Conservation (phyloP, 1,140 invertebrate genomes). For the Aethina tumida region DNA sequence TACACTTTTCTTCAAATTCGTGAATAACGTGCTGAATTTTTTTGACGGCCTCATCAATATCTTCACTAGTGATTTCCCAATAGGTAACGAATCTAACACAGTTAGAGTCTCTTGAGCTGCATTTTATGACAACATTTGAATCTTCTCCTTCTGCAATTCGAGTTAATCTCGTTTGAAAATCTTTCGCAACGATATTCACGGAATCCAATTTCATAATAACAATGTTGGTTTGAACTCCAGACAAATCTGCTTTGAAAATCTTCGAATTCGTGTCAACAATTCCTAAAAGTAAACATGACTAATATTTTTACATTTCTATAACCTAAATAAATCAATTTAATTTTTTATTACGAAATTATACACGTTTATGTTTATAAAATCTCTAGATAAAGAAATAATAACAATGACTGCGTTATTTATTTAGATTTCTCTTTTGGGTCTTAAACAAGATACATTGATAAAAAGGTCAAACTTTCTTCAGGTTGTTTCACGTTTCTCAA, state of each 20-base stretch:
- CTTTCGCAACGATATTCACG: constrained; percentile 36
- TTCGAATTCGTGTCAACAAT: constrained; percentile 46
- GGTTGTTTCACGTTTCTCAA: too few species aligned
- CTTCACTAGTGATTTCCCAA: constrained; percentile 53
- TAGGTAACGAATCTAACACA: constrained; percentile 51
- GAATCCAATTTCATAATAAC: constrained; percentile 52
- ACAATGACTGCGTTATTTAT: too few species aligned
- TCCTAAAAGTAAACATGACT: constrained; percentile 38
- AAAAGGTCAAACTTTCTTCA: too few species aligned
- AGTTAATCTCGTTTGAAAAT: constrained; percentile 48
- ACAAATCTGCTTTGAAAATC: constrained; percentile 46
- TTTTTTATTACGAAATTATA: too few species aligned
- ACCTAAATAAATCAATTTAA: too few species aligned
- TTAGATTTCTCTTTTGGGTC: too few species aligned
- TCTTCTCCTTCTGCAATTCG: constrained; percentile 44
- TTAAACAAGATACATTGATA: too few species aligned
- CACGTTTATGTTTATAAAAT: too few species aligned
- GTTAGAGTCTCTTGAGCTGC: constrained; percentile 36
- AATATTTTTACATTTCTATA: too few species aligned
- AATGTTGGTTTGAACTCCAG: constrained; percentile 67
- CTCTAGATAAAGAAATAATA: too few species aligned
- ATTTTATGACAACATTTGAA: constrained; percentile 43
- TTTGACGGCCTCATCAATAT: constrained; percentile 49
- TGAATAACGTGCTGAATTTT: constrained; percentile 52
- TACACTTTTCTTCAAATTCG: constrained; percentile 38